phyloP scores from a whole-genome alignment of 2,797 vertebrate genomes.

The Catamblyrhynchus diadema region DNA sequence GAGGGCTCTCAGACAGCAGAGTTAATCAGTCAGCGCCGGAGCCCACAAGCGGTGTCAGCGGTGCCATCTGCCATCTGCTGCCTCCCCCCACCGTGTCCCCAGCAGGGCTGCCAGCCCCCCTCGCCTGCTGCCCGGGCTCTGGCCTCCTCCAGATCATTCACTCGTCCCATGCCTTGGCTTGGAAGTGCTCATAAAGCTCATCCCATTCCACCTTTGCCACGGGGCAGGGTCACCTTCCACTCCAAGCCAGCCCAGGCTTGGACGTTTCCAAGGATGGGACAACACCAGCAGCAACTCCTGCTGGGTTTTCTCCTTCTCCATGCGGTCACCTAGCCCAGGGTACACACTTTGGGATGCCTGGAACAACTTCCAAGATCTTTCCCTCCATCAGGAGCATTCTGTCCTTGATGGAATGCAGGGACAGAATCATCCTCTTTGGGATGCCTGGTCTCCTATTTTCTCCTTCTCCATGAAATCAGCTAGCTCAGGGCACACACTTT shows the following conservation, averaged over 20 bases:
- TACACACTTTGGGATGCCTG: too few relatives aligned
- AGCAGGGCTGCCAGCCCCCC: background rate
- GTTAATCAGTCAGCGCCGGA: slow-evolving; percentile 84
- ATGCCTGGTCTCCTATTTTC: background rate
- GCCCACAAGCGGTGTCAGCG: slow-evolving; percentile 73
- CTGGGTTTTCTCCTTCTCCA: too few relatives aligned
- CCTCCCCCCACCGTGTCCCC: background rate
- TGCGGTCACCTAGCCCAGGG: too few relatives aligned
- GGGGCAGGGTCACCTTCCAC: background rate
- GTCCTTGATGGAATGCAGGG: too few relatives aligned
- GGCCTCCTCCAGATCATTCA: background rate
- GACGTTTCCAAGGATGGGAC: background rate
- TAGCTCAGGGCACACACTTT: too few relatives aligned
- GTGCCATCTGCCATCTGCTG: slow-evolving; percentile 57
- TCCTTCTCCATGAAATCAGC: background rate
- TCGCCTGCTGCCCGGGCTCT: background rate
- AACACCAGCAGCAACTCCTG: background rate
- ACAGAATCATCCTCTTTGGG: too few relatives aligned
- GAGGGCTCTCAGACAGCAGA: slow-evolving; percentile 76
- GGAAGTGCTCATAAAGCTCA: background rate
- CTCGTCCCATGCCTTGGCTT: rapidly evolving
- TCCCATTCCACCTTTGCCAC: rapidly evolving
- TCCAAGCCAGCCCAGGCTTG: background rate
- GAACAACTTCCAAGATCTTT: too few relatives aligned
- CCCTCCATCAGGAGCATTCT: too few relatives aligned